Base-by-base conservation (phyloP, 2,113 vertebrate genomes). In the Psophia crepitans region DNA sequence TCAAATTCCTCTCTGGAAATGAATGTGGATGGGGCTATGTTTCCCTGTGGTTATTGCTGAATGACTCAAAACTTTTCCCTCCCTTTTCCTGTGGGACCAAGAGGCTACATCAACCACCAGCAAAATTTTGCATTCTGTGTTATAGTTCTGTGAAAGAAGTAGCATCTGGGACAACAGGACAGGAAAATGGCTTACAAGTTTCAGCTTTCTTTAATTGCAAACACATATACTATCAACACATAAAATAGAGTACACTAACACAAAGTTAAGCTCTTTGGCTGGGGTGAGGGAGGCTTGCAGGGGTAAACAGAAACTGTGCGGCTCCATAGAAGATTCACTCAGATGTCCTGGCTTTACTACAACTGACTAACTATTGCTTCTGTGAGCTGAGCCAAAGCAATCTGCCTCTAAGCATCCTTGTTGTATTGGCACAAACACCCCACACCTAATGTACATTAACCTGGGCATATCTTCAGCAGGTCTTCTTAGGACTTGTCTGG, bases 1-100 rank as follows among this genome's bases (percentile, higher is more conserved):
- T 93, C 96, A 96, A 90, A 97, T 94, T 95, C 88, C 64, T 94
- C 83, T 65, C 83, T 96, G 86, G 76, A 92, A 96, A 89, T 79
- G 48, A 93, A 69, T 60, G 57, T 93, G 80, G 88, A 97, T 75
- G 35, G 71, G 37, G 44, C 85, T 96, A 4, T 86, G 86, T 86
- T 93, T 88, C 92, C 85, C 68, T 74, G 79, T 56, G 79, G 92
- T 92, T 92, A 57, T 68, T 89, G 53, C 63, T 71, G 88, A 88
- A 88, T 86, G 76, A 87, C 64, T 96, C 79, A 85, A 86, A 94
- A 60, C 71, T 56, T 88, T 81, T 90, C 64, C 82, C 63, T 91
- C 70, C 95, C 75, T 84, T 92, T 96, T 94, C 93, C 94, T 84
- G 77, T 82, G 83, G 33, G 69, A 78, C 73, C 5, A 5, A 93